phyloP scores from a whole-genome alignment of 2,888 invertebrate genomes.

The Tinea trinotella region DNA sequence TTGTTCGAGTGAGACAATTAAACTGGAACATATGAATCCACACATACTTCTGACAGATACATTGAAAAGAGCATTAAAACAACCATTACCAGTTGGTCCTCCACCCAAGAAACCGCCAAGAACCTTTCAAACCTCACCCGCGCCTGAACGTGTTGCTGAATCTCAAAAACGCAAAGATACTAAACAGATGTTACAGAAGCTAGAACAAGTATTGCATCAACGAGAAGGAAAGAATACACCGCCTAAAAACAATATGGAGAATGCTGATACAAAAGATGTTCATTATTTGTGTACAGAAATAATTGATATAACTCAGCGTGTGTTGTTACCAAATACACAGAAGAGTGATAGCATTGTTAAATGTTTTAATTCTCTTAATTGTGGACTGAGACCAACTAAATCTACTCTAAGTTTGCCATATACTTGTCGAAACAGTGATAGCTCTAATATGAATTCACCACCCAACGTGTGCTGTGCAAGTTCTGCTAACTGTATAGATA shows the following conservation, averaged over 20 bases:
- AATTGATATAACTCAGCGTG: conserved; percentile 50
- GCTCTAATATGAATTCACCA: conserved; percentile 29
- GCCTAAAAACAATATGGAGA: not conserved
- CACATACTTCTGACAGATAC: conserved; percentile 70
- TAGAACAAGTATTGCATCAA: conserved; percentile 73
- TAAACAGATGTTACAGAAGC: conserved; percentile 76
- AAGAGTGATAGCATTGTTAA: conserved; percentile 40
- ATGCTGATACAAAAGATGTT: conserved; percentile 43
- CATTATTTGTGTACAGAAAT: conserved; percentile 67
- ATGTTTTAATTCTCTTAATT: conserved; percentile 59
- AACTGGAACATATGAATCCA: conserved; percentile 56
- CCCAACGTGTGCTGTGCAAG: conserved; percentile 36
- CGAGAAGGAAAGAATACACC: conserved; percentile 35
- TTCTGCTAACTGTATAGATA: conserved; percentile 34
- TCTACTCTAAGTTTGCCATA: conserved; percentile 57
- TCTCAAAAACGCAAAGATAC: conserved; percentile 62
- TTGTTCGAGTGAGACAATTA: conserved; percentile 56
- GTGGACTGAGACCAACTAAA: conserved; percentile 42
- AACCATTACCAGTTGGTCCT: conserved; percentile 78
- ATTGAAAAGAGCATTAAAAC: conserved; percentile 75
- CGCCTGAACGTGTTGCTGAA: conserved; percentile 25
- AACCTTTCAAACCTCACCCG: conserved; percentile 59
- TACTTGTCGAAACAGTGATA: conserved; percentile 46
- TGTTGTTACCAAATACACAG: conserved; percentile 37
- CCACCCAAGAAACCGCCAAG: conserved; percentile 85